Conservation (phyloP, 2,113 vertebrate genomes). For the Carassius auratus region DNA sequence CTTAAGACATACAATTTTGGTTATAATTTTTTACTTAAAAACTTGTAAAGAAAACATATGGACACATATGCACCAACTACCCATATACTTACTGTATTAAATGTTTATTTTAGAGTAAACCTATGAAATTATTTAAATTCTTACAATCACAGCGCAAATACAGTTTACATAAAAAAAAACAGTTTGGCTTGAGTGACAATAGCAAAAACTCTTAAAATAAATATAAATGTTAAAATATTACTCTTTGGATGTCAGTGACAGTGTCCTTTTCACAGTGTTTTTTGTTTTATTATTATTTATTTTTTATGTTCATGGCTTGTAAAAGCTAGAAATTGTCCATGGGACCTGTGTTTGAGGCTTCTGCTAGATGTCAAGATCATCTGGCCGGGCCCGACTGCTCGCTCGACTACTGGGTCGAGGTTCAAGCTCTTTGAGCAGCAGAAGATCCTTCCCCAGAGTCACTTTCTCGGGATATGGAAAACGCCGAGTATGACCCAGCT, state of each 20-base stretch:
- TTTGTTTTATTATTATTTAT: no score
- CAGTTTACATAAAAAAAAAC: neutral
- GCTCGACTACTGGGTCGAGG: constrained; percentile 83
- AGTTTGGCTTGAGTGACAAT: neutral
- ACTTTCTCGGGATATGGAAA: constrained; percentile 82
- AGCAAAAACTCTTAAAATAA: neutral
- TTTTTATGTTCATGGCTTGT: neutral
- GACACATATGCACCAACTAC: neutral
- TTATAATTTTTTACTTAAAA: neutral
- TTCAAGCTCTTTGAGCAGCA: constrained; percentile 79
- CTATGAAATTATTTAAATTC: neutral
- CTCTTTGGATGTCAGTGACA: neutral
- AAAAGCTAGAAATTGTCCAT: neutral
- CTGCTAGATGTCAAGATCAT: constrained; percentile 84
- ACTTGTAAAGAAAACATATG: neutral
- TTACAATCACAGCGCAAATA: neutral
- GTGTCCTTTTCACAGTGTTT: constrained; percentile 4
- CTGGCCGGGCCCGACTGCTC: constrained; percentile 84
- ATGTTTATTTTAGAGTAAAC: neutral
- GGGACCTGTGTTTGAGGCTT: neutral
- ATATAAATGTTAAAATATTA: neutral
- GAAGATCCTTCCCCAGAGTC: constrained; percentile 75
- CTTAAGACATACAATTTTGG: no score
- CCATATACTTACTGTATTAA: neutral
- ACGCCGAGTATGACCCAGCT: constrained; percentile 82